Evolutionary conservation across 1,140 invertebrate species (phyloP).

Genomic region (Drosophila nikananu): DNA sequence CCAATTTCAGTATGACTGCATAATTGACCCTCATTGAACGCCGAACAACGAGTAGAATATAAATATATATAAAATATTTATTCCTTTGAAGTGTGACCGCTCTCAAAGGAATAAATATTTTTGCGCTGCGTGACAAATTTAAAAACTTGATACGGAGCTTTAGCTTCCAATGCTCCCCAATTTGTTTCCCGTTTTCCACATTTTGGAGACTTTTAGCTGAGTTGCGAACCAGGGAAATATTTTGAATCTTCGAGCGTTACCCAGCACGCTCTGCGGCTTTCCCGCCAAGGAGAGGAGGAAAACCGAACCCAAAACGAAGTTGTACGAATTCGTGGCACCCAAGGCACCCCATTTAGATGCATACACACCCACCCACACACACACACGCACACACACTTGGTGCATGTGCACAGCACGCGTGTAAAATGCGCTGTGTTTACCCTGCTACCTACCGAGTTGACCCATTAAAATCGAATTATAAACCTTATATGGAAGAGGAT

Average conservation of each 20-base stretch:
- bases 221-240: too few species aligned
- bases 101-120: too few species aligned
- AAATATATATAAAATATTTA: too few species aligned
- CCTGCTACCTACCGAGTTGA: neutral
- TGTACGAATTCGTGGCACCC: neutral
- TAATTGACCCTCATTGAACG: too few species aligned
- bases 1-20: too few species aligned
- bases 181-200: too few species aligned
- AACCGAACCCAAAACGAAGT: neutral
- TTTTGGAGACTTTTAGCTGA: too few species aligned
- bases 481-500: neutral
- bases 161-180: too few species aligned
- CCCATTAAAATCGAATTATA: constrained; percentile 20
- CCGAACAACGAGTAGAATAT: too few species aligned
- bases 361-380: neutral
- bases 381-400: neutral
- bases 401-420: neutral
- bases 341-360: constrained; percentile 11
- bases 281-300: neutral
- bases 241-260: neutral
- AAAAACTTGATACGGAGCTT: too few species aligned
- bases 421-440: constrained; percentile 13
- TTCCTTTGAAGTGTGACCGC: too few species aligned
- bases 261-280: neutral
- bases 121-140: too few species aligned